phyloP scores from a whole-genome alignment of 2,113 vertebrate genomes.

The Myocastor coypus region DNA sequence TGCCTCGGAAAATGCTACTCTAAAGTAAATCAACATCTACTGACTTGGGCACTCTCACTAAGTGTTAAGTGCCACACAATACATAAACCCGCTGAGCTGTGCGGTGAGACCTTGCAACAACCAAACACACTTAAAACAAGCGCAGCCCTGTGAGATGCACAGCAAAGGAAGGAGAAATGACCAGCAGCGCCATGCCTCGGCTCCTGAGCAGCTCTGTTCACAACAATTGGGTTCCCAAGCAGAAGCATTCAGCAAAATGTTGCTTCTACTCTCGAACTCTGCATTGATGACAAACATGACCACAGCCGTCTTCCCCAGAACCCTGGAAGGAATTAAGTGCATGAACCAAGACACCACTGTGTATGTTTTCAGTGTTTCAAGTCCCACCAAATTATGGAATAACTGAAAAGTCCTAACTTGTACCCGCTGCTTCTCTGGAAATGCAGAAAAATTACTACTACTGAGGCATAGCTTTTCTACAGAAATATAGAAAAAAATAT shows the following conservation, averaged over 20 bases:
- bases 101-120: too few relatives aligned
- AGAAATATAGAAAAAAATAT: not conserved
- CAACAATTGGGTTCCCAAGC: not conserved
- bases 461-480: not conserved
- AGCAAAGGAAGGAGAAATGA: not conserved
- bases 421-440: not conserved
- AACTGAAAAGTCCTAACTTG: not conserved
- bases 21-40: not conserved
- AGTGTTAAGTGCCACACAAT: not conserved
- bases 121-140: not conserved
- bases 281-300: not conserved
- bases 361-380: not conserved
- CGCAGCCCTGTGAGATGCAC: not conserved
- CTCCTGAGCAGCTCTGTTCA: not conserved
- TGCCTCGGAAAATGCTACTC: not conserved
- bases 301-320: not conserved
- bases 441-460: not conserved
- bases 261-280: not conserved
- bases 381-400: not conserved
- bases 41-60: not conserved
- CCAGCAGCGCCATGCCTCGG: not conserved
- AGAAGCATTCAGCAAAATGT: not conserved
- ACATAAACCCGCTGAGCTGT: not conserved
- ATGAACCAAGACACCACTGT: not conserved
- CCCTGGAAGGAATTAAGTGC: not conserved